phyloP scores from a whole-genome alignment of 1,140 invertebrate genomes.

The Eufriesea mexicana region DNA sequence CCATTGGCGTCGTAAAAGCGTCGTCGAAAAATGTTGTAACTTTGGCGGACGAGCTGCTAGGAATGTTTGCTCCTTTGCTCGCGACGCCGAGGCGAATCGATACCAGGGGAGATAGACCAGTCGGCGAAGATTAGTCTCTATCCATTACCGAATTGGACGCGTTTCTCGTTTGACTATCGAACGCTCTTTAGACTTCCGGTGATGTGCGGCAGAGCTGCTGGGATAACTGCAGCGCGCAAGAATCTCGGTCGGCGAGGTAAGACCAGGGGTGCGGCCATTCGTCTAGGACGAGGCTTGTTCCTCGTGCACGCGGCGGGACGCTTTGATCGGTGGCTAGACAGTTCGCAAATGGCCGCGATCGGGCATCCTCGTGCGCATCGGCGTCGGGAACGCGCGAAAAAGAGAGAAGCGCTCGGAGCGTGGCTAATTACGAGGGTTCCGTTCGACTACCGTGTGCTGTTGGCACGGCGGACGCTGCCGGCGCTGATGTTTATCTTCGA shows the following conservation, averaged over 20 bases:
- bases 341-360: conserved; percentile 54
- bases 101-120: too few relatives aligned
- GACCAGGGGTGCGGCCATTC: background rate
- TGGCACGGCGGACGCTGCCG: conserved; percentile 56
- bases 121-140: too few relatives aligned
- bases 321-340: conserved; percentile 50
- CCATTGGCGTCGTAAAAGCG: background rate
- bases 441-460: conserved; percentile 73
- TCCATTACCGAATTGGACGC: too few relatives aligned
- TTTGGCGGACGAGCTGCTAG: too few relatives aligned
- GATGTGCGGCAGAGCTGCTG: too few relatives aligned
- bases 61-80: background rate
- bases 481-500: conserved; percentile 78
- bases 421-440: conserved; percentile 76
- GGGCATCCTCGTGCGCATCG: conserved; percentile 26
- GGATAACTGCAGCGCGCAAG: too few relatives aligned
- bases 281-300: background rate
- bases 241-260: background rate
- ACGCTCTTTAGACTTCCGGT: too few relatives aligned
- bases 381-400: conserved; percentile 67
- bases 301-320: background rate
- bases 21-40: background rate
- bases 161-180: too few relatives aligned
- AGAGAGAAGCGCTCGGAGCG: conserved; percentile 62
- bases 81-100: too few relatives aligned